Percentiles rank a stretch among this genome's conserved stretches.
These are phyloP conservation scores for Capra hircus DNA, from an alignment of 2,113 vertebrate species.

Conservation along the genomic window DNA sequence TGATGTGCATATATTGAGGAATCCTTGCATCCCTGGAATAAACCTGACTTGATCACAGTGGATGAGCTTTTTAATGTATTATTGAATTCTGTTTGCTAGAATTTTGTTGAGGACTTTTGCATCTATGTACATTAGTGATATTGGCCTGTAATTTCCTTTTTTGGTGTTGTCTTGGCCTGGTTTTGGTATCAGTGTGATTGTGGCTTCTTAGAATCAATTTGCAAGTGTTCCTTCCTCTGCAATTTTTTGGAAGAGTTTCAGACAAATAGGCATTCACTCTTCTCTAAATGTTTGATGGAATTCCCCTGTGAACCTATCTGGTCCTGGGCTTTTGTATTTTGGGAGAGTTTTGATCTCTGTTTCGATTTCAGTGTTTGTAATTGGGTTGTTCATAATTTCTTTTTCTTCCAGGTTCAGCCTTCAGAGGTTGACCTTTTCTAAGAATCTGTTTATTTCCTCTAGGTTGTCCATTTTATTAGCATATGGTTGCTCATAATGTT, in stretches of 20 bases:
- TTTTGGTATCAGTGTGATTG: background rate
- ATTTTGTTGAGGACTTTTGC: background rate
- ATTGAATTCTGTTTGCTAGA: background rate
- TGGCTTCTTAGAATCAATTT: background rate
- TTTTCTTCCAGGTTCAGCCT: background rate
- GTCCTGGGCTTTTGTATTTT: background rate
- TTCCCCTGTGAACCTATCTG: background rate
- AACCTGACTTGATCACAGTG: background rate
- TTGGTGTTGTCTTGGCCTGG: background rate
- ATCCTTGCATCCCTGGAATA: background rate
- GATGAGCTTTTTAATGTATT: background rate
- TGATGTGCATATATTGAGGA: background rate
- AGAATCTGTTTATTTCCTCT: background rate
- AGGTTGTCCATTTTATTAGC: background rate
- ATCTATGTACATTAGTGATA: background rate
- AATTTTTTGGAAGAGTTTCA: background rate
- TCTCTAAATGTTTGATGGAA: background rate
- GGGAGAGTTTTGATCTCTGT: background rate
- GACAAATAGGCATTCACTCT: background rate
- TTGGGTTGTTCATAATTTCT: background rate
- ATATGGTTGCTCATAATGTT: background rate
- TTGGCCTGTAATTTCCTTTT: background rate
- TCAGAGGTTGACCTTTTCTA: background rate
- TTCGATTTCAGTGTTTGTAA: background rate
- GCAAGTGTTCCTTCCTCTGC: background rate